Evolutionary conservation across 30 jellyfish, hydroid and myxozoan species (phyloP), one percentile per base, ranked within the genome.

Genomic region (Chironex yamaguchii): DNA sequence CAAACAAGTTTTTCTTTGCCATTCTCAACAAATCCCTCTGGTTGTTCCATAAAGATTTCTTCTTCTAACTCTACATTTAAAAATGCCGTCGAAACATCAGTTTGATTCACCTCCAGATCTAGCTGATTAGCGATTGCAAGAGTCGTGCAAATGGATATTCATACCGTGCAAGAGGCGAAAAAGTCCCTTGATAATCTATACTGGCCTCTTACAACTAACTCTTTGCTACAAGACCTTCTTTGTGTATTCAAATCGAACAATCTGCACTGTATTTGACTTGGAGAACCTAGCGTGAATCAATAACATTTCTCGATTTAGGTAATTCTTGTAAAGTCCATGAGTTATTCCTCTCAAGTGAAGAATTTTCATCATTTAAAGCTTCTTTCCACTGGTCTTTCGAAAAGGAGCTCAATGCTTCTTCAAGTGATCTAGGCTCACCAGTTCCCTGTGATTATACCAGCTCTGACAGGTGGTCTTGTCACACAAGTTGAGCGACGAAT

Each of bases 61-160:
- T n/a, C n/a, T n/a, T n/a, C n/a, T n/a, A n/a, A n/a, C n/a, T 67
- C 69, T 12, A 66, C 81, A 53, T 76, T 51, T 21, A 76, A 66
- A 20, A 76, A 76, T 3, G 89, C 89, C 24, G 89, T 76, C 36
- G 26, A 17, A 6, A 51, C 89, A 34, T 76, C 89, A 62, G 54
- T 51, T 49, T 76, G 89, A 76, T 67, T 66, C 13, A 67, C 17
- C 31, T 76, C 84, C 2, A 76, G 14, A 12, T 76, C 89, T 22
- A 76, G 35, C 30, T 51, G 64, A 34, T 76, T 76, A 4, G 85
- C 65, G 32, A 76, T 76, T 1, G 89, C 68, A 3, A 76, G 66
- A 31, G 54, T 29, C 21, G 89, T 2, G 1, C 83, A 11, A 1
- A 76, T 76, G 6, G 89, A 76, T 21, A 33, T 1, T n/a, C 28